Base-by-base conservation (phyloP, 2,888 invertebrate species). In the Villa cingulata region DNA sequence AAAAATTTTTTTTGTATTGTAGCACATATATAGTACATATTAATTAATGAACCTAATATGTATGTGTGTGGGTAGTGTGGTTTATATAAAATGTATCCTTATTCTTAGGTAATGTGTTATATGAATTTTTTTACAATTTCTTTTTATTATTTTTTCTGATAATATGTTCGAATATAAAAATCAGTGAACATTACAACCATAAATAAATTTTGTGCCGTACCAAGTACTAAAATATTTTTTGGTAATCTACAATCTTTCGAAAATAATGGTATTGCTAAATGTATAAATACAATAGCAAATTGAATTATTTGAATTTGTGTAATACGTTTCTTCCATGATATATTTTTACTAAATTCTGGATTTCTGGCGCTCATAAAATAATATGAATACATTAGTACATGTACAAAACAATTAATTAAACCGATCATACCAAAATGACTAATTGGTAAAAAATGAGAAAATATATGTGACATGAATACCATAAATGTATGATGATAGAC, bases 321-420 rank as follows among this genome's bases (percentile, higher is more conserved):
- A 50, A 92, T 81, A 59, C 86, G 75, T 54, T 83, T 85, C 62
- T 91, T 91, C 83, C 88, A 85, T 83, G 85, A 85, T 1, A 83
- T 63, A 45, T 80, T 80, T 49, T 80, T 71, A 55, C 82, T 80
- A 58, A 81, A 74, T 41, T 74, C 73, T 0, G 84, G 83, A 39
- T 83, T 74, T 48, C 81, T 69, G 0, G 87, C 86, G 1, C 86
- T 77, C 51, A 85, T 59, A 14, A 87, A 74, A 62, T 91, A 91
- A 63, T 91, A 86, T 1, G 72, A 70, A 61, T 91, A 91, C 89
- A 91, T 90, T 23, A 87, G 63, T 1, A 77, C 62, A 59, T 91
- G 90, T 0, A 91, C 84, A 50, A 83, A 77, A 1, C 75, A 72
- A 61, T 90, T 91, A 19, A 86, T 61, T 1, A 79, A 60, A 1